Conservation (phyloP, 2,888 invertebrate genomes). For the Parnassius mnemosyne region DNA sequence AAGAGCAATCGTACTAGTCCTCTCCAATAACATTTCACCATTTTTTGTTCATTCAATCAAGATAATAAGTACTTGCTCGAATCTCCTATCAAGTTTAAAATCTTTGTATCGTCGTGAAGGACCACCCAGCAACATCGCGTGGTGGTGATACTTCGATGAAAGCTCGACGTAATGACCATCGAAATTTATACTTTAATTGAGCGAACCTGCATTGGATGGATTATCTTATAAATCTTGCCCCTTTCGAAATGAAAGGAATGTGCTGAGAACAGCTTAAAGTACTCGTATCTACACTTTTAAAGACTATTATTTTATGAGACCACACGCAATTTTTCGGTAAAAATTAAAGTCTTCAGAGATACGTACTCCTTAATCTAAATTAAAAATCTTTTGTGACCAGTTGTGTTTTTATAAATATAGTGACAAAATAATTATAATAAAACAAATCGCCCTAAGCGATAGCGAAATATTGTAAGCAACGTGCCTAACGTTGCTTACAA, state of each 20-base stretch:
- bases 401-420: too few species aligned
- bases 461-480: too few species aligned
- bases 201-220: slow-evolving; percentile 7
- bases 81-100: slow-evolving; percentile 5
- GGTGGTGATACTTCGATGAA: slow-evolving; percentile 9
- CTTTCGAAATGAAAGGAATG: slow-evolving; percentile 19
- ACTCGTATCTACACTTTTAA: background rate
- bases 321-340: slow-evolving; percentile 7
- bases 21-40: too few species aligned
- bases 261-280: slow-evolving; percentile 9
- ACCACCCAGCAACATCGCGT: slow-evolving; percentile 21
- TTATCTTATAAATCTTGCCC: slow-evolving; percentile 21
- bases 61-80: slow-evolving; percentile 4
- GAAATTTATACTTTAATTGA: slow-evolving; percentile 21
- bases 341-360: too few species aligned
- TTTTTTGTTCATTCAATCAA: background rate
- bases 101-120: slow-evolving; percentile 4
- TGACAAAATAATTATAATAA: too few species aligned
- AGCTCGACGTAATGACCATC: slow-evolving; percentile 4
- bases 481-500: too few species aligned
- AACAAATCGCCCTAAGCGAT: too few species aligned
- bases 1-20: too few species aligned
- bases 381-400: too few species aligned
- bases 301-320: slow-evolving; percentile 14
- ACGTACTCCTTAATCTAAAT: too few species aligned